Evolutionary conservation across 2,113 vertebrate genomes (phyloP), one percentile per base, ranked within the genome.

Genomic region (Guaruba guarouba): DNA sequence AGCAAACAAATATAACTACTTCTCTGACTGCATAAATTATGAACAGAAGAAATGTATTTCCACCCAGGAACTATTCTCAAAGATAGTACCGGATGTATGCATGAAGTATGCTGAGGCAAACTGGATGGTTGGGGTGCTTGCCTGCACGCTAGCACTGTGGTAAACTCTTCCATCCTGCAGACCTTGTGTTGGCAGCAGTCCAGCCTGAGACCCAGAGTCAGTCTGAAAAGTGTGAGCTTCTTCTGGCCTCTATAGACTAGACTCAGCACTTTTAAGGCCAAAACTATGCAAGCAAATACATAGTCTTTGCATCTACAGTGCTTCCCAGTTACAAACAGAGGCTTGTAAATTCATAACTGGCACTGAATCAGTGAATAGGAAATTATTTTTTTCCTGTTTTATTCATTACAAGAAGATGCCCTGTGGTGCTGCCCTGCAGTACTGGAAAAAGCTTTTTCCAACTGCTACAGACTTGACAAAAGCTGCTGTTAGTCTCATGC

Each of bases 111-210:
- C 61, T 28, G 46, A 77, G 29, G 37, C 27, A 87, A 88, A 73
- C n/a, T 44, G 63, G 41, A 55, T 88, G 57, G 44, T n/a, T 2
- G 1, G 31, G 1, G 4, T 55, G 22, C 41, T 67, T 52, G 14
- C 52, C 80, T 77, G 27, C 16, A 8, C 19, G 13, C 41, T 52
- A 69, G 27, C 41, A 17, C 27, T 74, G 19, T 6, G 10, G 49
- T 41, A 84, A 86, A 70, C 25, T 49, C 28, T 46, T 90, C 18
- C 9, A 35, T 44, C 23, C 67, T 46, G 23, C 44, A 86, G 28
- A 33, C 33, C 14, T 39, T 6, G 0, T n/a, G 3, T 23, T 16
- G 9, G 41, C 3, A 9, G 39, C 1, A 1, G 43, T 33, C 39
- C n/a, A 55, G 6, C 13, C 31, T 57, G 35, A 91, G 46, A 70